Base-by-base conservation (phyloP, 2,888 invertebrate species). In the Hirudinaria manillensis region DNA sequence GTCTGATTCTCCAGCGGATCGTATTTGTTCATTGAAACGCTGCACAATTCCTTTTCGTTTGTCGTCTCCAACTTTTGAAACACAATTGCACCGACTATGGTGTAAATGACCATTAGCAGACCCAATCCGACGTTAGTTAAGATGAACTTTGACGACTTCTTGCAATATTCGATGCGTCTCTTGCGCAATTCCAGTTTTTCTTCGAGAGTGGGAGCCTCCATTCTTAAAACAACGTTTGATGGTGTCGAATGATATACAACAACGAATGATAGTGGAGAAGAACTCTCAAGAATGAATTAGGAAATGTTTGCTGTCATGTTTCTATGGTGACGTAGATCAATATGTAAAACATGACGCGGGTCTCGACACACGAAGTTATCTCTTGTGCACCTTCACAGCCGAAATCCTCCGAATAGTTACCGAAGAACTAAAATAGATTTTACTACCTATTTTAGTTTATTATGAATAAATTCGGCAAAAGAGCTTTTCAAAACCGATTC, bases 11-110 rank as follows among this genome's bases (percentile, higher is more conserved):
- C 81, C 19, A 80, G 79, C 7, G 79, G 78, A 0, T 61, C n/a
- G 78, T 85, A 85, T 75, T 82, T 83, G 27, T 81, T 78, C 55
- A 78, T 75, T 4, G 82, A 81, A 71, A 83, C 82, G 71, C 80
- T 81, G 79, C 84, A 84, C 56, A 83, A 78, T 68, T 82, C 80
- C 75, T 82, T 79, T 77, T 86, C 86, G 79, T 85, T 85, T 73
- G 84, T 83, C 76, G 81, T 81, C 77, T 85, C 85, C 72, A 85
- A 80, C 75, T 83, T 83, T 78, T 83, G 81, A 77, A 85, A 85
- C 70, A 84, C 83, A 78, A 83, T 84, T 6, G 84, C 85, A 2
- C 86, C 77, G 51, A 75, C 71, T 29, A 77, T 70, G 29, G 77
- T 75, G 75, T 75, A 77, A 13, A 77, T 36, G 36, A 70, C 56